A percentile compares a stretch with the other conserved stretches of the same genome.
Conservation (phyloP, 1,140 invertebrate species). For the Anoplolepis gracilipes region DNA sequence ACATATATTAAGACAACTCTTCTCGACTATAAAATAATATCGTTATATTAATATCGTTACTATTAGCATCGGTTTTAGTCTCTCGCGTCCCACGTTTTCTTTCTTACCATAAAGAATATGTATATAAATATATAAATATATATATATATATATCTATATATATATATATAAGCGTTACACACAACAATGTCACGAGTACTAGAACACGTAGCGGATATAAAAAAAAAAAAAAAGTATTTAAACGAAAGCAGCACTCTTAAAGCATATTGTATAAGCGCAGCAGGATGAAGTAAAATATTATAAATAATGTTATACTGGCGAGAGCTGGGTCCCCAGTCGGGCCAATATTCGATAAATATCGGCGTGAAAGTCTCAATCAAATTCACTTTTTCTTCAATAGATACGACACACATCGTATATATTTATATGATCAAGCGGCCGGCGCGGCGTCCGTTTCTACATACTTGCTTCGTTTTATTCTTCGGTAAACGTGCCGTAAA, state of each 20-base stretch:
- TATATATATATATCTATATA: slow-evolving; percentile 63
- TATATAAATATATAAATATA: slow-evolving; percentile 62
- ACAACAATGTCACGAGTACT: slow-evolving; percentile 64
- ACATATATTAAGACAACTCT: slow-evolving; percentile 50
- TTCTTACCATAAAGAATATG: slow-evolving; percentile 35
- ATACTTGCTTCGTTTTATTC: slow-evolving; percentile 13
- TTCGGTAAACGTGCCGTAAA: neutral
- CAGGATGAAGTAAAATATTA: slow-evolving; percentile 68
- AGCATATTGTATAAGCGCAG: slow-evolving; percentile 57
- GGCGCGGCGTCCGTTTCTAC: slow-evolving; percentile 26
- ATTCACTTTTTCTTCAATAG: slow-evolving; percentile 49
- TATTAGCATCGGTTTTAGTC: slow-evolving; percentile 36
- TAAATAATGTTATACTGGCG: slow-evolving; percentile 82
- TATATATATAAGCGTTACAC: slow-evolving; percentile 42
- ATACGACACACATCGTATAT: neutral
- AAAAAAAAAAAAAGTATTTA: slow-evolving; percentile 62
- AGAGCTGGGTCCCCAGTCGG: slow-evolving; percentile 83
- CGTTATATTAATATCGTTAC: slow-evolving; percentile 36
- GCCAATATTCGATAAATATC: slow-evolving; percentile 86
- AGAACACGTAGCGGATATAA: slow-evolving; percentile 52
- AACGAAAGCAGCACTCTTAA: slow-evolving; percentile 62
- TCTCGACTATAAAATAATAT: slow-evolving; percentile 35
- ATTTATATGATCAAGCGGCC: neutral
- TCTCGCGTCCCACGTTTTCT: slow-evolving; percentile 26
- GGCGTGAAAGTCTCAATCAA: slow-evolving; percentile 73